Percentiles rank a stretch among this genome's conserved stretches.
These are phyloP conservation scores for Planococcus citri DNA, from an alignment of 1,140 invertebrate species.

Conservation along the genomic window DNA sequence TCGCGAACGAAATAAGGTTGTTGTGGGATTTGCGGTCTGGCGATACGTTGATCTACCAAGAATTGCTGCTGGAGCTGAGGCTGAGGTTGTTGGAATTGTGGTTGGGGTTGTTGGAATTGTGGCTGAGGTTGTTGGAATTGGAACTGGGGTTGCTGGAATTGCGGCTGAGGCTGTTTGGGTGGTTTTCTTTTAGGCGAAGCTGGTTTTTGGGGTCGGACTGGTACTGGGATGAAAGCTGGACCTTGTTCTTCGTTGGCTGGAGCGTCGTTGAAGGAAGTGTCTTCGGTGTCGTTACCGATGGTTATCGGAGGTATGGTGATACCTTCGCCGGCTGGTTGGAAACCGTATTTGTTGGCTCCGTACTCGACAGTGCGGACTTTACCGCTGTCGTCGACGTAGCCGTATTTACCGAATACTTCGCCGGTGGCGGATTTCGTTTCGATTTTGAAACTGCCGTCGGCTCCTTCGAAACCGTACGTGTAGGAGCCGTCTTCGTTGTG, in stretches of 20 bases:
- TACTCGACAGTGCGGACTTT: constrained; percentile 74
- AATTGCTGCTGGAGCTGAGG: background rate
- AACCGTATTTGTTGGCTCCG: constrained; percentile 73
- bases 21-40: background rate
- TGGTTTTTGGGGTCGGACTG: background rate
- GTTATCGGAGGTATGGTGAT: constrained; percentile 71
- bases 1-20: background rate
- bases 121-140: background rate
- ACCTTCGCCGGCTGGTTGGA: constrained; percentile 71
- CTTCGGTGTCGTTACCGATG: constrained; percentile 48
- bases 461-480: constrained; percentile 73
- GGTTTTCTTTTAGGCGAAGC: background rate
- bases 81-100: background rate
- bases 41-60: background rate
- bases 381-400: constrained; percentile 70
- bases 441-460: constrained; percentile 72
- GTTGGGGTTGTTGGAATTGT: background rate
- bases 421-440: constrained; percentile 65
- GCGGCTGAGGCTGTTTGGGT: background rate
- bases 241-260: background rate
- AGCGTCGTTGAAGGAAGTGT: background rate
- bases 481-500: constrained; percentile 77
- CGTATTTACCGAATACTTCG: constrained; percentile 72
- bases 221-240: background rate
- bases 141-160: background rate